phyloP scores from a whole-genome alignment of 2,113 vertebrate genomes.

The Okapia johnstoni region DNA sequence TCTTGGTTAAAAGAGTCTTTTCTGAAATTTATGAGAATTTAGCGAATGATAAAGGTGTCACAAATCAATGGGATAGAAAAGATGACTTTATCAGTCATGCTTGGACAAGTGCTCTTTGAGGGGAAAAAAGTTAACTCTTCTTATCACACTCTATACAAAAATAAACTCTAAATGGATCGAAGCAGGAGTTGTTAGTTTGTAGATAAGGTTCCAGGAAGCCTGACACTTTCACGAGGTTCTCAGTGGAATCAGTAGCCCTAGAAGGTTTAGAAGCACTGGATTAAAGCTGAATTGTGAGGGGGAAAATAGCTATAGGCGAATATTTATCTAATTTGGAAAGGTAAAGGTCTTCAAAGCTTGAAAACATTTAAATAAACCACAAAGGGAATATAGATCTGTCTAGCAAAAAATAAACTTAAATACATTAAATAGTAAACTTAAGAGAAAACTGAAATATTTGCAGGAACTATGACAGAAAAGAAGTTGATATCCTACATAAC shows the following conservation, averaged over 20 bases:
- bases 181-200: neutral
- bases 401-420: neutral
- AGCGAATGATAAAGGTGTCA: neutral
- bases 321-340: neutral
- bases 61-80: neutral
- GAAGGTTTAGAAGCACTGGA: neutral
- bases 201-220: neutral
- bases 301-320: neutral
- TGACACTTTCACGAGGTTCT: neutral
- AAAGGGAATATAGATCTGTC: neutral
- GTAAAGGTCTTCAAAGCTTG: neutral
- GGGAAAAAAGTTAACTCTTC: neutral
- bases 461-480: neutral
- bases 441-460: neutral
- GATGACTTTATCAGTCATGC: neutral
- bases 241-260: neutral
- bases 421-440: neutral
- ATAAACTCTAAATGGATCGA: neutral
- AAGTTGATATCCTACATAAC: neutral
- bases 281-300: neutral
- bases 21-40: neutral
- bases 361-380: neutral
- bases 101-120: neutral
- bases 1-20: neutral
- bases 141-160: neutral